Conservation (phyloP, 2,888 invertebrate species). For the Callyntrura sp. region DNA sequence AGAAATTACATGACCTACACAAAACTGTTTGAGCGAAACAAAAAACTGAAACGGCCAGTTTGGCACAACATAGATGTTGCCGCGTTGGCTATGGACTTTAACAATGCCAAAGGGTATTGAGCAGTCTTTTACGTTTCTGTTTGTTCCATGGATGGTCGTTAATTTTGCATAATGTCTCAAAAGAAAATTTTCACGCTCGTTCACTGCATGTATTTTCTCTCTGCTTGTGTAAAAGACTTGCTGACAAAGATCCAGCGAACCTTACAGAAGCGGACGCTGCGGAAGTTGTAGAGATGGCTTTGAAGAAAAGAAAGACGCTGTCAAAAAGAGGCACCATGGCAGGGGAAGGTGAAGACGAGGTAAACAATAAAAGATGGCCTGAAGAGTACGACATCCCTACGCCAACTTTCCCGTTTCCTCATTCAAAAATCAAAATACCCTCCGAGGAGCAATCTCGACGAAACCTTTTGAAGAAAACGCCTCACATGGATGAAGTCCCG, state of each 20-base stretch:
- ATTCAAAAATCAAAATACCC: slow-evolving; percentile 55
- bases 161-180: background rate
- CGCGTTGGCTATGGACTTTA: slow-evolving; percentile 49
- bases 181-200: background rate
- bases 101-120: slow-evolving; percentile 19
- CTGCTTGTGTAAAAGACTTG: slow-evolving; percentile 13
- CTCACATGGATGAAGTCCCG: slow-evolving; percentile 77
- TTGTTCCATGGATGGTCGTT: background rate
- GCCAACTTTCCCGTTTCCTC: slow-evolving; percentile 71
- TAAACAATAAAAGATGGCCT: slow-evolving; percentile 69
- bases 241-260: slow-evolving; percentile 64
- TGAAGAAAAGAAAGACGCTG: slow-evolving; percentile 66
- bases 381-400: slow-evolving; percentile 77
- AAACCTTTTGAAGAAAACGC: slow-evolving; percentile 77
- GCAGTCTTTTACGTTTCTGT: too few species aligned
- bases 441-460: slow-evolving; percentile 80
- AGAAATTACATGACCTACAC: slow-evolving; percentile 73
- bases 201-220: background rate
- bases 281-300: slow-evolving; percentile 73
- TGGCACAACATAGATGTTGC: slow-evolving; percentile 76
- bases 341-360: slow-evolving; percentile 14
- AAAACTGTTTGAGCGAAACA: slow-evolving; percentile 78
- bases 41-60: slow-evolving; percentile 63
- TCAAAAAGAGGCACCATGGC: slow-evolving; percentile 6
- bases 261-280: slow-evolving; percentile 71